These are phyloP conservation scores for Nomada flava DNA, from an alignment of 2,888 invertebrate genomes.

Conservation along the genomic window DNA sequence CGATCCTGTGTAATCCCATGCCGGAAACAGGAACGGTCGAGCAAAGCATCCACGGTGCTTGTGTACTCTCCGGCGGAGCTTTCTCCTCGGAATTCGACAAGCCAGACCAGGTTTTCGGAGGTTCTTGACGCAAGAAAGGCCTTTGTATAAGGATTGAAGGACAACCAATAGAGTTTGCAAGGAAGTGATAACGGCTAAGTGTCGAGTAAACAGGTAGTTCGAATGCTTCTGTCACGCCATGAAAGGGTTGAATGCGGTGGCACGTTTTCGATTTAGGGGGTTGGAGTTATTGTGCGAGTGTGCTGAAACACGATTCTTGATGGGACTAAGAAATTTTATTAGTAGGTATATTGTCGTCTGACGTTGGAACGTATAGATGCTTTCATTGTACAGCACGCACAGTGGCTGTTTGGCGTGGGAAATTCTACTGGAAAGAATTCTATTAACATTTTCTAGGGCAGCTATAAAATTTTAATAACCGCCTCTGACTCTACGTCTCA, in stretches of 20 bases:
- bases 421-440: not conserved
- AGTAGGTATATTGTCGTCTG: too few relatives aligned
- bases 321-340: too few relatives aligned
- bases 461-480: constrained; percentile 5
- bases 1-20: constrained; percentile 1
- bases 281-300: too few relatives aligned
- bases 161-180: not conserved
- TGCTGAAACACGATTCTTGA: too few relatives aligned
- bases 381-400: too few relatives aligned
- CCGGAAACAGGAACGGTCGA: not conserved
- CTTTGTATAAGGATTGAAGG: constrained; percentile 3
- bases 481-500: not conserved
- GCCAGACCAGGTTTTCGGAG: not conserved
- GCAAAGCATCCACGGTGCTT: not conserved
- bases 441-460: not conserved
- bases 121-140: not conserved
- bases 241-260: not conserved
- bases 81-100: not conserved
- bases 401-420: too few relatives aligned
- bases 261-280: too few relatives aligned
- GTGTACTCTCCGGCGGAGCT: not conserved
- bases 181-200: not conserved
- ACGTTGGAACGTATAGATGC: not conserved
- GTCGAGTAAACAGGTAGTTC: constrained; percentile 7
- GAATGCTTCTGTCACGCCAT: not conserved